These are phyloP conservation scores for Scleropages formosus DNA, from an alignment of 2,797 vertebrate genomes.

Conservation along the genomic window DNA sequence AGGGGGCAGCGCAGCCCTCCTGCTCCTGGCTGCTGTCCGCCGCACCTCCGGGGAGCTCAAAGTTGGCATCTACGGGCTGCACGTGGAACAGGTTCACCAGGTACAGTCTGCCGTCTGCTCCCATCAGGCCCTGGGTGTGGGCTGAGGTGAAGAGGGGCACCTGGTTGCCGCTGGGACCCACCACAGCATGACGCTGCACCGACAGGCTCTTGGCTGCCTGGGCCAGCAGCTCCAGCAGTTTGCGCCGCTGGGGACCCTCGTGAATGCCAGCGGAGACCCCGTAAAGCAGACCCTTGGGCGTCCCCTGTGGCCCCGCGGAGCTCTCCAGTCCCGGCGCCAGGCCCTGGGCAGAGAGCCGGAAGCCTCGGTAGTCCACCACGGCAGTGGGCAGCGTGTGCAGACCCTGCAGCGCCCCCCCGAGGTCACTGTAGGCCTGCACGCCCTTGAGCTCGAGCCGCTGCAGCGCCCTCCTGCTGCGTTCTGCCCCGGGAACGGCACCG, in stretches of 20 bases:
- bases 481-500: conserved; percentile 72
- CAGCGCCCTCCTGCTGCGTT: conserved; percentile 66
- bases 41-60: conserved; percentile 49
- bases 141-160: conserved; percentile 73
- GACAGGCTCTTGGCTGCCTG: conserved; percentile 62
- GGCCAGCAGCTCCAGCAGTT: conserved; percentile 64
- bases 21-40: conserved; percentile 38
- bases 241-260: conserved; percentile 65
- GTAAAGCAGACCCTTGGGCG: conserved; percentile 67
- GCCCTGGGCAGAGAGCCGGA: conserved; percentile 76
- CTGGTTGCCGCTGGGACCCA: conserved; percentile 52
- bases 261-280: conserved; percentile 61
- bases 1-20: conserved; percentile 56
- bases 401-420: conserved; percentile 61
- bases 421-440: conserved; percentile 69
- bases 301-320: conserved; percentile 46
- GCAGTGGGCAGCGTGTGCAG: conserved; percentile 78
- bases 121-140: conserved; percentile 75
- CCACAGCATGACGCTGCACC: conserved; percentile 63
- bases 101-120: conserved; percentile 75
- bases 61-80: conserved; percentile 76
- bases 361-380: conserved; percentile 74
- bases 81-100: conserved; percentile 74
- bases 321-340: conserved; percentile 75
- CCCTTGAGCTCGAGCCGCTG: conserved; percentile 60